Percentiles rank a stretch among this genome's conserved stretches.
These are phyloP conservation scores for Vanessa tameamea DNA, from an alignment of 1,140 invertebrate genomes.

Conservation along the genomic window DNA sequence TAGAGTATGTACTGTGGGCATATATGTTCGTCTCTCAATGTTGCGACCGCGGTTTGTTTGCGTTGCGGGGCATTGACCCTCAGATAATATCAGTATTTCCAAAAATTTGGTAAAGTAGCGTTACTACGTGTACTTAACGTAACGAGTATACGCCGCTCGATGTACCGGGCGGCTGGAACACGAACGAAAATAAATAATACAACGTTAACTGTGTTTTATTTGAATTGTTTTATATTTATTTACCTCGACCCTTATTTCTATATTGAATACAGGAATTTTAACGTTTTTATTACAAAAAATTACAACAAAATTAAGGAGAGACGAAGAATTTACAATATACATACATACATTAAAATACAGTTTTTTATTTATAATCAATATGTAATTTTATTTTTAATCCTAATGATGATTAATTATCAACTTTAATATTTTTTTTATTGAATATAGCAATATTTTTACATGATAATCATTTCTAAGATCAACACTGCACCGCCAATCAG, in stretches of 20 bases:
- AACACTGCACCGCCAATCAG: too few relatives aligned
- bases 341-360: too few relatives aligned
- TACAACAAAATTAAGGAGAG: too few relatives aligned
- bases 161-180: constrained; percentile 73
- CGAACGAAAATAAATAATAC: constrained; percentile 79
- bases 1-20: constrained; percentile 35
- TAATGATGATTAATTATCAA: too few relatives aligned
- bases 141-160: constrained; percentile 63
- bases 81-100: constrained; percentile 78
- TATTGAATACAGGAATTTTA: too few relatives aligned
- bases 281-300: too few relatives aligned
- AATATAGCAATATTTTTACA: too few relatives aligned
- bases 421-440: too few relatives aligned
- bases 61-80: constrained; percentile 66
- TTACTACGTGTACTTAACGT: constrained; percentile 75
- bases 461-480: too few relatives aligned
- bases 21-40: constrained; percentile 53
- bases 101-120: constrained; percentile 76
- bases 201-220: constrained; percentile 63
- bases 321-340: too few relatives aligned
- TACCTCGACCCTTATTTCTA: neutral
- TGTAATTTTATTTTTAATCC: too few relatives aligned
- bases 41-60: constrained; percentile 64
- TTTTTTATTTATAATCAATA: too few relatives aligned
- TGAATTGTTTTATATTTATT: neutral